A percentile compares a stretch with the other conserved stretches of the same genome.
These are phyloP conservation scores for Cuculus canorus DNA, from an alignment of 2,797 vertebrate genomes.

Conservation along the genomic window DNA sequence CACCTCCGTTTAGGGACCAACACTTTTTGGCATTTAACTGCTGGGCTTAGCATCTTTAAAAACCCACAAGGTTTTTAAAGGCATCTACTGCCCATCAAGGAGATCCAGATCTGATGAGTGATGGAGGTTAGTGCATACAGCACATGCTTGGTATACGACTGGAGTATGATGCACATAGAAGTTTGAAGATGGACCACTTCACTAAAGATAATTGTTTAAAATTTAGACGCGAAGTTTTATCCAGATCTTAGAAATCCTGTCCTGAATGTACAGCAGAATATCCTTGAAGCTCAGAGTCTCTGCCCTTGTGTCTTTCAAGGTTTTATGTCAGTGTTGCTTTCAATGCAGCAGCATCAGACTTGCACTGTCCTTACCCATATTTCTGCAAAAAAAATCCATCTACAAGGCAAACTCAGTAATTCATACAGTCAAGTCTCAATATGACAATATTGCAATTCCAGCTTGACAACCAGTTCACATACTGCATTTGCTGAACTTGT, in stretches of 20 bases:
- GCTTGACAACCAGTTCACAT: not conserved
- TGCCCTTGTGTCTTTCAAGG: not conserved
- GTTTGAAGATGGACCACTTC: not conserved
- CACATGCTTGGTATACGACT: not conserved
- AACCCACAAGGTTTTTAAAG: not conserved
- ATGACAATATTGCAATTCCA: not conserved
- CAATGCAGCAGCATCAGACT: not conserved
- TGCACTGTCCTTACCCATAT: not conserved
- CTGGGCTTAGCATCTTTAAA: not conserved
- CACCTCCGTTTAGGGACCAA: not conserved
- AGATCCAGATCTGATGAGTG: not conserved
- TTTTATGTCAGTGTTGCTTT: not conserved
- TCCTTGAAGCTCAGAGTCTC: not conserved
- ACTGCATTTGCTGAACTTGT: not conserved
- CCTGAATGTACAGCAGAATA: not conserved
- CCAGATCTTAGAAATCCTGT: not conserved
- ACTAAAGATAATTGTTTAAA: not conserved
- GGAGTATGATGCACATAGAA: not conserved
- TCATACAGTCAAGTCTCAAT: not conserved
- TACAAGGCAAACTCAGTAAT: not conserved
- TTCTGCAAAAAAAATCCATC: not conserved
- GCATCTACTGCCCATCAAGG: not conserved
- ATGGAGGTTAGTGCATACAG: not conserved
- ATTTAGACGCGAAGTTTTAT: not conserved
- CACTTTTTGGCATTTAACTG: not conserved